Base-by-base conservation (phyloP, 2,797 vertebrate species). In the Cottoperca gobio region DNA sequence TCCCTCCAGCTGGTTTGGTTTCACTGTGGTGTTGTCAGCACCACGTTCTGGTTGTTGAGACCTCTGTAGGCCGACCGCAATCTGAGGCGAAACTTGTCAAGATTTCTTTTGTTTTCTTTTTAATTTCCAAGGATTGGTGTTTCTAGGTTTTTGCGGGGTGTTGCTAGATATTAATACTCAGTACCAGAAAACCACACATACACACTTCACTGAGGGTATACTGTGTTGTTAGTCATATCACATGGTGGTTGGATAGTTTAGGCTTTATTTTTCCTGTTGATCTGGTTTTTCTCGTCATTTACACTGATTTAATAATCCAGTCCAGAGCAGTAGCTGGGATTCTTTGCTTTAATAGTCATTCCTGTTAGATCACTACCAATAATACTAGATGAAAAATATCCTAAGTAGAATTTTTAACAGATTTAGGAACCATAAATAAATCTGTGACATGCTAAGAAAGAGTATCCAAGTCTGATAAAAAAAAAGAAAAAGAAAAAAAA, bases 301-400 rank as follows among this genome's bases (percentile, higher is more conserved):
- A 93, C 88, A 91, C 90, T 90, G 88, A 93, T 91, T 86, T 83
- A 87, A 90, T 89, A 72, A 87, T 87, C 73, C 94, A 93, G 91
- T 91, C 86, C 81, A 89, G 86, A 89, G 81, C 78, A 85, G 86
- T 90, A 92, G 89, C 73, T 84, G 81, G 83, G 88, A 88, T 87
- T 91, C 79, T 86, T 89, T 85, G 79, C 73, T 88, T 89, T 88
- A 88, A 88, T 91, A 89, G 89, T 86, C 89, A 92, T 93, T 93
- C 88, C 89, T 89, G 81, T 92, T 91, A 93, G 91, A 91, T 90
- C 88, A 90, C 87, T 90, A 91, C 86, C 83, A 85, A 70, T 89
- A 72, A 84, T 86, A 79, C 76, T 93, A 91, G 86, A 78, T 81
- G 72, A 73, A 67, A 82, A 81, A 71, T 69, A 73, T 83, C 72